Percentiles rank a stretch among this genome's conserved stretches.
These are phyloP conservation scores for Macrophya annulata DNA, from an alignment of 2,888 invertebrate species.

Conservation along the genomic window DNA sequence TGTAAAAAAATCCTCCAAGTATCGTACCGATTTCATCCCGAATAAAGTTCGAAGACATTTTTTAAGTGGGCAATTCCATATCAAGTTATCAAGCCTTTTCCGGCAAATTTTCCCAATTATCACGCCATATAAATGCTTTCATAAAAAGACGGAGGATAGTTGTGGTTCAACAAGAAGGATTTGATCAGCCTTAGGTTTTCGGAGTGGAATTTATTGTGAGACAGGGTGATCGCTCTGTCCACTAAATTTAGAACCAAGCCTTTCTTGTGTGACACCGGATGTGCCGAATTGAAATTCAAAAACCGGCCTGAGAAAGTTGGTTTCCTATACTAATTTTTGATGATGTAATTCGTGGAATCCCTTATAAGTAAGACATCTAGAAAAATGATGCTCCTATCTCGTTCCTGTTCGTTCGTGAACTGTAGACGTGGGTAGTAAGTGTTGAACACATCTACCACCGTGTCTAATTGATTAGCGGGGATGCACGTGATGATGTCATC, in stretches of 20 bases:
- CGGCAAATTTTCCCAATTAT: too few relatives aligned
- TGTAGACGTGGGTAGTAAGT: slow-evolving; percentile 43
- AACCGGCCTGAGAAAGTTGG: slow-evolving; percentile 36
- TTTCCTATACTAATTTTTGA: slow-evolving; percentile 36
- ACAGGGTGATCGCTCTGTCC: not conserved
- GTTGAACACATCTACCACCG: slow-evolving; percentile 45
- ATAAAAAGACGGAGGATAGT: not conserved
- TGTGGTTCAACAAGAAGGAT: too few relatives aligned
- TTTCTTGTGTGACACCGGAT: slow-evolving; percentile 16
- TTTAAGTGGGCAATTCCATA: too few relatives aligned
- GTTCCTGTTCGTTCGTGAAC: slow-evolving; percentile 44
- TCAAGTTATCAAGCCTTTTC: too few relatives aligned
- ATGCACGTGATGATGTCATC: slow-evolving; percentile 56
- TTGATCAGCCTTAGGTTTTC: too few relatives aligned
- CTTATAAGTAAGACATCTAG: slow-evolving; percentile 43
- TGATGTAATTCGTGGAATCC: not conserved
- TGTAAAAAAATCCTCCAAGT: too few relatives aligned
- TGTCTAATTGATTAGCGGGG: slow-evolving; percentile 26
- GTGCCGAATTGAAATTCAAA: slow-evolving; percentile 27
- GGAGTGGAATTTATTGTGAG: not conserved
- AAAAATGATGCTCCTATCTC: slow-evolving; percentile 33
- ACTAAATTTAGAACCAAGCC: slow-evolving; percentile 19
- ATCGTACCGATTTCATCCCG: too few relatives aligned
- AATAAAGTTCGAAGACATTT: too few relatives aligned
- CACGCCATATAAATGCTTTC: too few relatives aligned